phyloP scores from a whole-genome alignment of 2,113 vertebrate species.

The Pristiophorus japonicus region DNA sequence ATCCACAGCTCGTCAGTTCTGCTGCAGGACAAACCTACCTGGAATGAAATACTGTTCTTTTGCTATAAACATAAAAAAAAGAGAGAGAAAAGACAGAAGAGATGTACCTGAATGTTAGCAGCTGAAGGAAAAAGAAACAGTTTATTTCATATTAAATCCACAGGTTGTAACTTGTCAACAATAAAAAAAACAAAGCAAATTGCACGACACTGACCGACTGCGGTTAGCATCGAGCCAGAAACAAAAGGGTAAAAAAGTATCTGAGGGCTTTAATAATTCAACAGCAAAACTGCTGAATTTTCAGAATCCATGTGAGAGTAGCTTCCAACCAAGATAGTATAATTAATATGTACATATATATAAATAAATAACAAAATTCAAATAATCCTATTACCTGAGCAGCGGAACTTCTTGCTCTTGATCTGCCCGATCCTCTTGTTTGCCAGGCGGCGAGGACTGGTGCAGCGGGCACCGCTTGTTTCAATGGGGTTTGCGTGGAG shows the following conservation, averaged over 20 bases:
- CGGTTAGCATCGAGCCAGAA: conserved; percentile 14
- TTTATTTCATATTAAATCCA: conserved; percentile 44
- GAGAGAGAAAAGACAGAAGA: conserved; percentile 64
- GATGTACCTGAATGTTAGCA: conserved; percentile 73
- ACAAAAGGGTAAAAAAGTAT: conserved; percentile 39
- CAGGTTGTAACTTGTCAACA: conserved; percentile 29
- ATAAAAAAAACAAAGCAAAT: conserved; percentile 9
- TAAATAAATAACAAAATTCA: conserved; percentile 43
- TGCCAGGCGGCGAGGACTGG: conserved; percentile 90
- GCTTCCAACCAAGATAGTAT: conserved; percentile 29
- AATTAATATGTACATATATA: not conserved
- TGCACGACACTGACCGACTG: not conserved
- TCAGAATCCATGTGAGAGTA: conserved; percentile 44
- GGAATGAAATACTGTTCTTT: conserved; percentile 99
- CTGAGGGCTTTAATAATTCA: conserved; percentile 44
- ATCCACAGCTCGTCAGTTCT: conserved; percentile 57
- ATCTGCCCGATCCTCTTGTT: conserved; percentile 99
- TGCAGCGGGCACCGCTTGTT: conserved; percentile 95
- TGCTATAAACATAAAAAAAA: conserved; percentile 73
- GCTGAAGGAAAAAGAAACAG: conserved; percentile 57
- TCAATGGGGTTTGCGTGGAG: conserved; percentile 97
- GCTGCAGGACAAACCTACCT: conserved; percentile 81
- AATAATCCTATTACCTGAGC: conserved; percentile 81
- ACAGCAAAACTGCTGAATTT: conserved; percentile 45
- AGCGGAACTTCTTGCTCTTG: conserved; percentile 99